Conservation (phyloP, 2,888 invertebrate genomes). For the Conus canariensis region DNA sequence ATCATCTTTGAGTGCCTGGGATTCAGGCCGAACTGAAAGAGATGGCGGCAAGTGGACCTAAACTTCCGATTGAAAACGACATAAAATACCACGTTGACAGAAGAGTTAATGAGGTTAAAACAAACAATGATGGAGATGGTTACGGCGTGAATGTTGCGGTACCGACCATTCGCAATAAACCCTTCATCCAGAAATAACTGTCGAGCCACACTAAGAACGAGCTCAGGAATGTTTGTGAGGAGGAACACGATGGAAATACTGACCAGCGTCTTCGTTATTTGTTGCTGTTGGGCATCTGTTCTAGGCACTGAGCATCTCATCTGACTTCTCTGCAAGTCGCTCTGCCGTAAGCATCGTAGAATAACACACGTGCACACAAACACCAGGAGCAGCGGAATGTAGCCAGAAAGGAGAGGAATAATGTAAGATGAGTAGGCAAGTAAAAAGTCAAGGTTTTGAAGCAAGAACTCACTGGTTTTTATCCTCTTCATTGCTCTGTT, state of each 20-base stretch:
- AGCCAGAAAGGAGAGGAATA: background rate
- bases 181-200: background rate
- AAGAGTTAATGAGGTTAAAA: background rate
- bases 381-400: background rate
- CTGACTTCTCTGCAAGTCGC: background rate
- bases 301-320: background rate
- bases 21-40: background rate
- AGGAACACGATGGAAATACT: constrained; percentile 21
- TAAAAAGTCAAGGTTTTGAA: background rate
- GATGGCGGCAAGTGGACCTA: background rate
- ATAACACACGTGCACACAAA: constrained; percentile 5
- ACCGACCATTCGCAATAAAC: background rate
- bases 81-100: constrained; percentile 16
- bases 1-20: too few species aligned
- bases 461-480: background rate
- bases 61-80: background rate
- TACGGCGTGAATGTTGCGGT: background rate
- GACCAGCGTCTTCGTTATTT: constrained; percentile 15
- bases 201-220: background rate
- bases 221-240: background rate
- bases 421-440: background rate
- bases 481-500: background rate
- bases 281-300: background rate
- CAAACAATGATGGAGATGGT: background rate
- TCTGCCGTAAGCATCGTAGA: background rate